A percentile compares a stretch with the other conserved stretches of the same genome.
Conservation (phyloP, 2,888 invertebrate genomes). For the Drosophila melanocephala region DNA sequence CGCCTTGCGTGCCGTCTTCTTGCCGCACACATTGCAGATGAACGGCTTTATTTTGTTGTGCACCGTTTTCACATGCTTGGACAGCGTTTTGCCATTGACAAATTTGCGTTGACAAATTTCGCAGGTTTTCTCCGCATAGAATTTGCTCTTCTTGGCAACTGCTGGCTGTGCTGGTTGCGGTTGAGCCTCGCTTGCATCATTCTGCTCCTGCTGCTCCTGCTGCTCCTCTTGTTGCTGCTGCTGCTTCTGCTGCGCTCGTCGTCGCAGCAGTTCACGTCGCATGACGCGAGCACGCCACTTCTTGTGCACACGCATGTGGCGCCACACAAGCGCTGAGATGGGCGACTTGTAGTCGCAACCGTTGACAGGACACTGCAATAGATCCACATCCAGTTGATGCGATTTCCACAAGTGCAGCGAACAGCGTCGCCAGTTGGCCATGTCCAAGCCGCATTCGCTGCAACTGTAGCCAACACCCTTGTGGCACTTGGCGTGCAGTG, state of each 20-base stretch:
- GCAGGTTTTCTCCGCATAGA: slow-evolving; percentile 89
- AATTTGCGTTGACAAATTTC: slow-evolving; percentile 89
- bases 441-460: slow-evolving; percentile 86
- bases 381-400: slow-evolving; percentile 88
- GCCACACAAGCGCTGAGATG: slow-evolving; percentile 87
- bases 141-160: slow-evolving; percentile 78
- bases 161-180: slow-evolving; percentile 37
- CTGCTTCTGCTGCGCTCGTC: slow-evolving; percentile 55
- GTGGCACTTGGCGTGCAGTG: slow-evolving; percentile 87
- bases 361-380: slow-evolving; percentile 87
- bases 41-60: slow-evolving; percentile 91
- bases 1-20: slow-evolving; percentile 90
- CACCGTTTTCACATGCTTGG: slow-evolving; percentile 90
- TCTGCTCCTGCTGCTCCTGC: slow-evolving; percentile 38
- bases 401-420: slow-evolving; percentile 90
- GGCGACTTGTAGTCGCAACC: slow-evolving; percentile 87
- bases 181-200: slow-evolving; percentile 34
- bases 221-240: slow-evolving; percentile 25
- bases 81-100: slow-evolving; percentile 89
- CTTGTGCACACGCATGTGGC: slow-evolving; percentile 88
- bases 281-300: slow-evolving; percentile 83
- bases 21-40: slow-evolving; percentile 91
- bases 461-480: slow-evolving; percentile 86
- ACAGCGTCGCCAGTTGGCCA: slow-evolving; percentile 89
- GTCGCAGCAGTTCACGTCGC: slow-evolving; percentile 73